These are phyloP conservation scores for Ptychoptera albimana DNA, from an alignment of 2,888 invertebrate species.

Conservation along the genomic window DNA sequence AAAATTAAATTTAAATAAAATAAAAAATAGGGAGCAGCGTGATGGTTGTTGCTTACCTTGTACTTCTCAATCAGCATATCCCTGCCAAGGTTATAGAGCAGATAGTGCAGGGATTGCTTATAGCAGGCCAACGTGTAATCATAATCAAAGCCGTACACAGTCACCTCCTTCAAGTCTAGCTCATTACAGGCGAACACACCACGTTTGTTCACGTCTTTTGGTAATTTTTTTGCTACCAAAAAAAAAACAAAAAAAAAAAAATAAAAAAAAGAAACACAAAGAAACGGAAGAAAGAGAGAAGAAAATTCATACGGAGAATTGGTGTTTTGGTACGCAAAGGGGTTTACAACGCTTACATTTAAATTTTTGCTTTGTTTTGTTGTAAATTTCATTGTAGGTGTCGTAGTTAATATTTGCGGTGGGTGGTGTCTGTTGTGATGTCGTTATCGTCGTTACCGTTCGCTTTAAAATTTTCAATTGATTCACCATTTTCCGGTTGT, in stretches of 20 bases:
- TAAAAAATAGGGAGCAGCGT: no score
- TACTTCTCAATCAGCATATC: slow-evolving; percentile 73
- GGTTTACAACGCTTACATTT: slow-evolving; percentile 43
- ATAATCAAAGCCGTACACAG: slow-evolving; percentile 96
- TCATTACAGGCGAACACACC: slow-evolving; percentile 97
- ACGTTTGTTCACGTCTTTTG: slow-evolving; percentile 67
- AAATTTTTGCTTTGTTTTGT: slow-evolving; percentile 49
- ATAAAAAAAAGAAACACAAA: neutral
- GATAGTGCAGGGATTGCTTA: slow-evolving; percentile 71
- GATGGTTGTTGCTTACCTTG: no score
- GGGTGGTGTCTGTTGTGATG: no score
- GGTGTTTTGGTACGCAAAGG: no score
- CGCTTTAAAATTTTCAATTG: no score
- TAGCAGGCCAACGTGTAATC: slow-evolving; percentile 96
- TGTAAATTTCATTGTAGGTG: slow-evolving; percentile 38
- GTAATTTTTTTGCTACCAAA: slow-evolving; percentile 65
- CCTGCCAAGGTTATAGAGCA: slow-evolving; percentile 80
- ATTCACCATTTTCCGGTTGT: no score
- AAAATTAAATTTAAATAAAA: no score
- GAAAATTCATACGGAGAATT: no score
- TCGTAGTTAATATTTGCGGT: no score
- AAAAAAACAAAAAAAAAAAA: slow-evolving; percentile 4
- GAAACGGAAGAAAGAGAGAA: no score
- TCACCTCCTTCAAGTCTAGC: slow-evolving; percentile 74
- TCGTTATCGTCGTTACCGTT: no score